These are phyloP conservation scores for Trinorchestia longiramus DNA, from an alignment of 1,140 invertebrate species.

Conservation along the genomic window DNA sequence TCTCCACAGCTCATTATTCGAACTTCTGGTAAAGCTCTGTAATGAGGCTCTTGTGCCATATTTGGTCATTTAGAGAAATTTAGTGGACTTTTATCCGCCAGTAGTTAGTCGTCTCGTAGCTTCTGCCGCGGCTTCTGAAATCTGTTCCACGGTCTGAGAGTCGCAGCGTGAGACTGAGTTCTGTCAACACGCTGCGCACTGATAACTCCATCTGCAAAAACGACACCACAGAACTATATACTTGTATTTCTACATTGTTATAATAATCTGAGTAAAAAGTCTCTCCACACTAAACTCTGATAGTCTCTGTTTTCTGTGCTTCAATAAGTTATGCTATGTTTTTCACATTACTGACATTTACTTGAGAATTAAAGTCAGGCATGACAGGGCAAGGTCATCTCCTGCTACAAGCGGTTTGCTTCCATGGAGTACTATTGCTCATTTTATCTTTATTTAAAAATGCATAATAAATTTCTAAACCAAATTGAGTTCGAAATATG, in stretches of 20 bases:
- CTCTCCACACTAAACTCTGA: background rate
- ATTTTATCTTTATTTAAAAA: too few species aligned
- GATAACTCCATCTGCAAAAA: background rate
- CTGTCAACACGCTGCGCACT: background rate
- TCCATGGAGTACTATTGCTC: too few species aligned
- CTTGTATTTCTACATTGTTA: background rate
- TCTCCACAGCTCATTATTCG: conserved; percentile 49
- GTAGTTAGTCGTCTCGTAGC: conserved; percentile 8
- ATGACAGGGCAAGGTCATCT: background rate
- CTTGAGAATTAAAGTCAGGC: background rate
- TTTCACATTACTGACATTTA: background rate
- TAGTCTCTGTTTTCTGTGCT: background rate
- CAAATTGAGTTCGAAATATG: too few species aligned
- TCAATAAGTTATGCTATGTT: background rate
- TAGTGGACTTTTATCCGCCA: conserved; percentile 40
- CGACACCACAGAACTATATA: background rate
- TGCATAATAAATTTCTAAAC: too few species aligned
- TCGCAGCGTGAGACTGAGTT: background rate
- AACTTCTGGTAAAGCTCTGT: conserved; percentile 51
- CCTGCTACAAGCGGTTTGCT: background rate
- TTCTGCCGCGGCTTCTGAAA: conserved; percentile 44
- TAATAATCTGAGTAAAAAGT: background rate
- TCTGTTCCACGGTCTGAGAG: background rate
- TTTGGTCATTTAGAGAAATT: conserved; percentile 53
- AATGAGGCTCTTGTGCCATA: conserved; percentile 37